Conservation (phyloP, 2,113 vertebrate genomes). For the Eonycteris spelaea region DNA sequence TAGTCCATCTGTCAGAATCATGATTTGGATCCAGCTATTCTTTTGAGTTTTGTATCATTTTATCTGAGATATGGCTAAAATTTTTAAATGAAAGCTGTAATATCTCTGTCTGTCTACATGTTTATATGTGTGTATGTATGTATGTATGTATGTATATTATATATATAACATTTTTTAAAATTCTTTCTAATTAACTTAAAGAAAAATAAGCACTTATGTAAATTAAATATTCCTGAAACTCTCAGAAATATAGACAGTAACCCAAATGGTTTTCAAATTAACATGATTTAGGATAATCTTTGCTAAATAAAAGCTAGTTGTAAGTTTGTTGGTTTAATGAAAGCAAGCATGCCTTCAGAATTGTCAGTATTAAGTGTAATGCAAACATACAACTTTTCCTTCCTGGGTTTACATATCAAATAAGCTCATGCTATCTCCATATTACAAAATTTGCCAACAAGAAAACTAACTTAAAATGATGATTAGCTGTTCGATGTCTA, state of each 20-base stretch:
- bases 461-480: neutral
- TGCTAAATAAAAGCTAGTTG: neutral
- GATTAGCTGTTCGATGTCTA: neutral
- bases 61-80: neutral
- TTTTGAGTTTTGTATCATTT: neutral
- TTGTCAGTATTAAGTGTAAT: neutral
- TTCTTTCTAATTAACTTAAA: neutral
- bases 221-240: neutral
- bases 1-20: neutral
- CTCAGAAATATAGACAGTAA: neutral
- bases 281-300: neutral
- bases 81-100: neutral
- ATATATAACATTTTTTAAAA: neutral
- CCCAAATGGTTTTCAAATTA: neutral
- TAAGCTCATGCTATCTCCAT: neutral
- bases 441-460: neutral
- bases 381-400: neutral
- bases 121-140: neutral
- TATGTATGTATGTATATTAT: neutral
- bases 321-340: neutral
- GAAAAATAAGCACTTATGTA: neutral
- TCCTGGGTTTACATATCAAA: neutral
- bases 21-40: neutral
- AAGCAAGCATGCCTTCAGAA: neutral
- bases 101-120: neutral